Evolutionary conservation across 2,113 vertebrate species (phyloP), one percentile per base, ranked within the genome.

Genomic region (Cacatua alba): DNA sequence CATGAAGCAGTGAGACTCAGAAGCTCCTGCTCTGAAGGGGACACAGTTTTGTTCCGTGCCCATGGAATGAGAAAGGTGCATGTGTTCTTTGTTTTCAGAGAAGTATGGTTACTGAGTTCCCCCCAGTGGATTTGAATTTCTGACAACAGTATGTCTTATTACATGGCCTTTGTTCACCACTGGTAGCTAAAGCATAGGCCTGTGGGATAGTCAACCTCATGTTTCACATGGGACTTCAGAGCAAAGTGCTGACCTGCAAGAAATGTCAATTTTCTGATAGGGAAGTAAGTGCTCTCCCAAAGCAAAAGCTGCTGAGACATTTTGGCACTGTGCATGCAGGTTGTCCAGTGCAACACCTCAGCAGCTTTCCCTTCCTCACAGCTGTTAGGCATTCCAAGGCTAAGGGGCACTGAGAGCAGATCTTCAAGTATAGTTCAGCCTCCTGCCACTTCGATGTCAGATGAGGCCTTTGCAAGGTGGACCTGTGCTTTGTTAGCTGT

Each of bases 371-470:
- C 35, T 44, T 53, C 26, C 43, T 86, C 26, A 1, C 15, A n/a
- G 39, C 55, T 48, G 3, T 17, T 12, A 17, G 21, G 13, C 2
- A 2, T 13, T 75, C 8, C 9, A 48, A 13, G 14, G 6, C 33
- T 18, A 17, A 63, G 29, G 28, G 39, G 4, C 29, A 28, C 33
- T 7, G 41, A 69, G 28, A 18, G 64, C 20, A 59, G 41, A 41
- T 70, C 43, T 53, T 49, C 7, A 13, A 21, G 53, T 2, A 0
- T 24, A 7, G 23, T 37, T 52, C 44, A 70, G 20, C 26, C 20
- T 4, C 37, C 25, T 62, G 29, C 49, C 1, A 0, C 15, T 41
- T 37, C 2, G 0, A 18, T 53, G 23, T 57, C 39, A 29, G 31
- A 12, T 13, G 17, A 69, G 26, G 13, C 26, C 55, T 21, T 68